Conservation (phyloP, 2,888 invertebrate species). For the Erpobdella octoculata region DNA sequence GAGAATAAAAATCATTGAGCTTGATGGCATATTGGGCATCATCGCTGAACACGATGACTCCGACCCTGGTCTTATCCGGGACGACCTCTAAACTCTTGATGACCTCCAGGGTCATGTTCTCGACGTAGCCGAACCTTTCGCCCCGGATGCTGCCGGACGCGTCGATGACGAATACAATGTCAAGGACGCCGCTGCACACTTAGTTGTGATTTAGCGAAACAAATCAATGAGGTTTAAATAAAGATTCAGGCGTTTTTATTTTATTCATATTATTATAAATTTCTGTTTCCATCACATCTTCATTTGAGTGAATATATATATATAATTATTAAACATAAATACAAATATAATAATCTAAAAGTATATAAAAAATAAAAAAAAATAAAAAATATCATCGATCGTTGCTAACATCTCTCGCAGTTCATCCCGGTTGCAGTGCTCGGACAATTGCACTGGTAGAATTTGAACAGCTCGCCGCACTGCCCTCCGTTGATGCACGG, state of each 20-base stretch:
- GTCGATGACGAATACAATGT: constrained; percentile 36
- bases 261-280: background rate
- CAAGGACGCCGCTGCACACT: constrained; percentile 35
- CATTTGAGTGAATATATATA: no score
- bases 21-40: constrained; percentile 41
- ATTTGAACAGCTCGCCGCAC: constrained; percentile 45
- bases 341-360: background rate
- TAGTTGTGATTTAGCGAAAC: background rate
- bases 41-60: constrained; percentile 35
- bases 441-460: constrained; percentile 47
- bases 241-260: background rate
- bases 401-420: constrained; percentile 45
- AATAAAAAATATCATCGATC: background rate
- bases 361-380: background rate
- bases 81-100: constrained; percentile 37
- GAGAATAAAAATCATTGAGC: constrained; percentile 40
- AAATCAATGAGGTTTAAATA: no score
- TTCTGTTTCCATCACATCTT: background rate
- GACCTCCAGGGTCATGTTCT: constrained; percentile 28
- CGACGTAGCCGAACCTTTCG: constrained; percentile 31
- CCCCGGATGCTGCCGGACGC: constrained; percentile 33
- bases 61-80: constrained; percentile 38
- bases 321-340: no score
- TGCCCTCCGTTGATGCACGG: constrained; percentile 38
- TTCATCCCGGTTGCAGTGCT: constrained; percentile 44